Evolutionary conservation across 2,888 invertebrate genomes (phyloP), one percentile per base, ranked within the genome.

Genomic region (Metellina segmentata): DNA sequence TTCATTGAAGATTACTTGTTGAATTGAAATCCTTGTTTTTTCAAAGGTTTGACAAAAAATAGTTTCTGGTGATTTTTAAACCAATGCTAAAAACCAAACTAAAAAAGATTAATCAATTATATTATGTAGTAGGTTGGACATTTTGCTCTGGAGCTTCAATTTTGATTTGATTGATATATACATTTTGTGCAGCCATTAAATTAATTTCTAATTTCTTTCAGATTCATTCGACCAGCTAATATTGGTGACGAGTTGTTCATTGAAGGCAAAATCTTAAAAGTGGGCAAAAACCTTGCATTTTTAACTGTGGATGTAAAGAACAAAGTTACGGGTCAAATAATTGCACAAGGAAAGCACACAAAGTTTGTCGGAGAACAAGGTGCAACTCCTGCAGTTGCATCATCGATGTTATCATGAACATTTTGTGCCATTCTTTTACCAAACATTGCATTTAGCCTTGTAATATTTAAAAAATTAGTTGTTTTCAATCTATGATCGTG

Each of bases 291-390:
- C 81, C 95, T 98, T 93, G 98, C 98, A 0, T 98, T 97, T 94
- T 95, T 98, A 11, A 96, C 97, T 94, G 97, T 98, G 16, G 96
- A 97, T 94, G 96, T 99, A 1, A 96, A 96, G 75, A 97, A 97
- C 93, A 98, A 98, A 95, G 95, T 96, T 8, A 97, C 96, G 92
- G 97, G 97, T 86, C 95, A 96, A 78, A 94, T 98, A 1, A 95
- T 99, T 82, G 98, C 98, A 6, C 97, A 96, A 93, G 98, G 98
- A 71, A 96, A 96, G 90, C 98, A 99, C 94, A 98, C 97, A 0
- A 98, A 98, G 95, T 98, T 96, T 94, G 94, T 96, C 51, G 94
- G 94, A 49, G 92, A 91, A 71, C 90, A 91, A 75, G 48, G 61
- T 81, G 69, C 16, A 19, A 74, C 74, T 69, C 51, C 81, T n/a